phyloP scores from a whole-genome alignment of 2,113 vertebrate genomes.

The Okapia johnstoni region DNA sequence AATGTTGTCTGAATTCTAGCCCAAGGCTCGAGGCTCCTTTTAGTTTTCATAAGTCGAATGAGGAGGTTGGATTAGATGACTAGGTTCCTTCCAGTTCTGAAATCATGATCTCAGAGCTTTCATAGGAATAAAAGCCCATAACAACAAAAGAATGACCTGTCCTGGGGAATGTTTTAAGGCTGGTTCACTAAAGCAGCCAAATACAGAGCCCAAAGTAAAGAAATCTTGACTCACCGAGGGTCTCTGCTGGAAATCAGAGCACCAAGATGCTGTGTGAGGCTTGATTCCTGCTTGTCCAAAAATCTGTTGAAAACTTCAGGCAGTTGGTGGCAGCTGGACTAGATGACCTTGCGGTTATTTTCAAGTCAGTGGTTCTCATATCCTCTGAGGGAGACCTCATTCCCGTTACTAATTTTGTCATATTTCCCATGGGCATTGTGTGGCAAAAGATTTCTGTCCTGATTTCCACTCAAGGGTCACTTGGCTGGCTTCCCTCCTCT shows the following conservation, averaged over 20 bases:
- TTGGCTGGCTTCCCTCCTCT: neutral
- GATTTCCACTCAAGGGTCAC: neutral
- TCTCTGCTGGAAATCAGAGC: neutral
- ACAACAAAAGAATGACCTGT: neutral
- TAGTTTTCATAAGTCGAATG: neutral
- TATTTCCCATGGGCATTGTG: neutral
- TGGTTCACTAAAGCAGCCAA: neutral
- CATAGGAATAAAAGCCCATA: neutral
- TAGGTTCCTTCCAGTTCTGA: neutral
- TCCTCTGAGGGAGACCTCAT: conserved; percentile 14
- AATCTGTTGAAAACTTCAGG: neutral
- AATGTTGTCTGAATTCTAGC: neutral
- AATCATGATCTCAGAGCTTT: neutral
- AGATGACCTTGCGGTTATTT: conserved; percentile 44
- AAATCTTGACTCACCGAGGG: neutral
- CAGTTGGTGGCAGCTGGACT: conserved; percentile 23
- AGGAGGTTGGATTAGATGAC: neutral
- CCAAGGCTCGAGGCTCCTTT: neutral
- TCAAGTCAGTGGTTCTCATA: neutral
- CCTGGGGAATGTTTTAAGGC: neutral
- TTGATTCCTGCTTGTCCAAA: neutral
- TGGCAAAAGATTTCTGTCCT: neutral
- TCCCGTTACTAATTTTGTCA: conserved; percentile 37
- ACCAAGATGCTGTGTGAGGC: neutral
- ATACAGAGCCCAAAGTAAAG: neutral